Base-by-base conservation (phyloP, 1,140 invertebrate species). In the Bathynomus jamesi region DNA sequence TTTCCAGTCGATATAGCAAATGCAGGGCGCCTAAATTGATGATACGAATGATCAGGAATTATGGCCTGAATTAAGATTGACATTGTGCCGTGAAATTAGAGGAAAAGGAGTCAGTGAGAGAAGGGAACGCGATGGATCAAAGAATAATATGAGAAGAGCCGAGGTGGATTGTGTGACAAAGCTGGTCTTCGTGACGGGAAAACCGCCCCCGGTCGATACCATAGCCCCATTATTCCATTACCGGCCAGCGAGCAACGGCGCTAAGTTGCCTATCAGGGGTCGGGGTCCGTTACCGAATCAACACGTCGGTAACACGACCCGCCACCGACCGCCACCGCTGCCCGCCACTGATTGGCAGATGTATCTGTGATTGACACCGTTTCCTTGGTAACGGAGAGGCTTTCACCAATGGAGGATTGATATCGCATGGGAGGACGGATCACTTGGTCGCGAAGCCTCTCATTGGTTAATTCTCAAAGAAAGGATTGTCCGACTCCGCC, bases 221-320 rank as follows among this genome's bases (percentile, higher is more conserved):
- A 29, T 70, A 69, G 53, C 75, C 75, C 75, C 75, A 73, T 76
- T 76, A 76, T 76, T 76, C 69, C 72, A 76, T 76, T 76, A 76
- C 69, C 70, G 72, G 67, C 53, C 64, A 68, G 68, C 69, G 72
- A 67, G 69, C 62, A 71, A 71, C 72, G 75, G 75, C 71, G 71
- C 75, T 76, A 72, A 73, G 68, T 71, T 68, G 75, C 72, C 69
- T 76, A 71, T 73, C 68, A 76, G 69, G 68, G 71, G 66, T 68
- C 61, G 66, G 72, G 65, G 65, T 76, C 75, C 66, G 75, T 76
- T 76, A 76, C 75, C 75, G 75, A 76, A 76, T 76, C 75, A 76
- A 76, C 75, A 76, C 69, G 70, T 70, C 69, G 70, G 71, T 72
- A 76, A 73, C 71, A 71, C 72, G 67, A 71, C 65, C 69, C 63